Percentiles rank a stretch among this genome's conserved stretches.
These are phyloP conservation scores for Odontomachus brunneus DNA, from an alignment of 1,140 invertebrate species.

Conservation along the genomic window DNA sequence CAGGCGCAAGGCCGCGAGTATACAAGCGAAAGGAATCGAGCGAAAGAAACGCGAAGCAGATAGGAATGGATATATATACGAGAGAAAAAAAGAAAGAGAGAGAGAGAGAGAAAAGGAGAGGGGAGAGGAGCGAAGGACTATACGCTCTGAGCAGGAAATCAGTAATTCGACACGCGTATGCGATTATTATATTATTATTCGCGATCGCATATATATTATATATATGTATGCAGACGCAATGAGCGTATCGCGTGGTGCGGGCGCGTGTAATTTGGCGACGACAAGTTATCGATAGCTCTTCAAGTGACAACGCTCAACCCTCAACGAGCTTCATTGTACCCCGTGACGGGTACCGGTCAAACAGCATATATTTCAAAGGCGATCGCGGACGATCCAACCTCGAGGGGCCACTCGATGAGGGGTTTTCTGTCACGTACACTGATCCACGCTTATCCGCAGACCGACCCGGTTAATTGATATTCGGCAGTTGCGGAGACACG, in stretches of 20 bases:
- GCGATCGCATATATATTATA: background rate
- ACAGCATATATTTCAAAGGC: slow-evolving; percentile 83
- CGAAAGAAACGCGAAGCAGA: slow-evolving; percentile 6
- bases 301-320: slow-evolving; percentile 79
- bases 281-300: slow-evolving; percentile 84
- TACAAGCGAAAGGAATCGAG: slow-evolving; percentile 26
- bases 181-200: slow-evolving; percentile 40
- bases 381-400: slow-evolving; percentile 72
- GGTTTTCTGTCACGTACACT: slow-evolving; percentile 84
- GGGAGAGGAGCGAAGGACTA: background rate
- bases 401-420: slow-evolving; percentile 79
- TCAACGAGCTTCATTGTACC: slow-evolving; percentile 82
- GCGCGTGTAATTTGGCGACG: slow-evolving; percentile 80
- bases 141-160: slow-evolving; percentile 18
- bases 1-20: slow-evolving; percentile 29
- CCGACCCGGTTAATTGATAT: slow-evolving; percentile 80
- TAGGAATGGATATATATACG: no score
- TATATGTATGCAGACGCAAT: background rate
- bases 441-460: slow-evolving; percentile 75
- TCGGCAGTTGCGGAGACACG: slow-evolving; percentile 67
- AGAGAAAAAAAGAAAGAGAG: background rate
- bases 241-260: slow-evolving; percentile 43
- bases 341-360: slow-evolving; percentile 82
- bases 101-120: background rate
- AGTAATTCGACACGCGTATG: background rate